Percentiles rank a stretch among this genome's conserved stretches.
phyloP scores from a whole-genome alignment of 2,888 invertebrate genomes.

The Ennomos fuscantarius region DNA sequence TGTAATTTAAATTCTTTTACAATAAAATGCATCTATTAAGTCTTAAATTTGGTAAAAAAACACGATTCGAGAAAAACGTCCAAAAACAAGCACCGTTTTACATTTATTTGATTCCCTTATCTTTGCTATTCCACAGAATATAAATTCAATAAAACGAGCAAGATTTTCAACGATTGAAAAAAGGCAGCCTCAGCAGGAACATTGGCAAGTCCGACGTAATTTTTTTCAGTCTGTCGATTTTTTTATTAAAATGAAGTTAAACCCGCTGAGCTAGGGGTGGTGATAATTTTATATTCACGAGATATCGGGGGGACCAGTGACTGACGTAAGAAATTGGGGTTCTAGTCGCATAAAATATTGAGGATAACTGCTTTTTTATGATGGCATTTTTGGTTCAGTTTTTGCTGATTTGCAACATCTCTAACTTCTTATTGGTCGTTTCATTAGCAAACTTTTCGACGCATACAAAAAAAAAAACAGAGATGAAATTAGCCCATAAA shows the following conservation, averaged over 20 bases:
- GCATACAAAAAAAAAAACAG: too few species aligned
- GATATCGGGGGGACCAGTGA: constrained; percentile 49
- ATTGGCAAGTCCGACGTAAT: constrained; percentile 57
- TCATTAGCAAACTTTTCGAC: too few species aligned
- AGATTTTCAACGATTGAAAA: constrained; percentile 51
- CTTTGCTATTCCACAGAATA: constrained; percentile 46
- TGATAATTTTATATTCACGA: constrained; percentile 79
- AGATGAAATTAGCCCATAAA: too few species aligned
- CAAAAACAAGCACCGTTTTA: constrained; percentile 17
- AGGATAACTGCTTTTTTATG: constrained; percentile 7
- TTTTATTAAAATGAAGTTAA: constrained; percentile 80
- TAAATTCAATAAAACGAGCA: constrained; percentile 56
- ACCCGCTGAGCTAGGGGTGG: constrained; percentile 69
- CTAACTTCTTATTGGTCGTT: too few species aligned
- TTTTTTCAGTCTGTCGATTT: constrained; percentile 55
- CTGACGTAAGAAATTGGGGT: constrained; percentile 35
- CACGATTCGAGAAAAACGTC: not conserved
- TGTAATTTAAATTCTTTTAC: constrained; percentile 1
- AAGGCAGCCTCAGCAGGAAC: constrained; percentile 52
- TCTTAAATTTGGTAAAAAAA: too few species aligned
- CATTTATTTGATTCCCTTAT: constrained; percentile 38
- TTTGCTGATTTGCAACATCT: not conserved
- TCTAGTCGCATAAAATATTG: constrained; percentile 27
- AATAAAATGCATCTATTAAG: not conserved
- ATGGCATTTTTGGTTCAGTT: not conserved